Evolutionary conservation across 1,140 invertebrate species (phyloP).

Genomic region (Battus philenor): DNA sequence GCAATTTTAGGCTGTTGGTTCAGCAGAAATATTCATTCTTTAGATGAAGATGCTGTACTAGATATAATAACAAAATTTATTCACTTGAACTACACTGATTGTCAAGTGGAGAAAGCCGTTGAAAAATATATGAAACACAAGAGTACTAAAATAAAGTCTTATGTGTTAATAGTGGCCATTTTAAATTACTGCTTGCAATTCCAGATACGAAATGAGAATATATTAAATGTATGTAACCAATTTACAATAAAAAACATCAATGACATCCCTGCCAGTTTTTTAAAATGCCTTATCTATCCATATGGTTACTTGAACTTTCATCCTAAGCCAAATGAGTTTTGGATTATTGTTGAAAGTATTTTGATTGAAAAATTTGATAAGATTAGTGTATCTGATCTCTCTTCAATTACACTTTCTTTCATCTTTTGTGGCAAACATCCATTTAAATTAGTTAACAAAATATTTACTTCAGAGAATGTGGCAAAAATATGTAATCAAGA

Average conservation of each 20-base stretch:
- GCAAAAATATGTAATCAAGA: slow-evolving; percentile 74
- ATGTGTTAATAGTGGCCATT: slow-evolving; percentile 77
- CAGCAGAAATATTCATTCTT: slow-evolving; percentile 78
- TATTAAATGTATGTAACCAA: slow-evolving; percentile 77
- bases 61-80: slow-evolving; percentile 78
- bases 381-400: slow-evolving; percentile 77
- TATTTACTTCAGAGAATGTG: slow-evolving; percentile 81
- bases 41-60: slow-evolving; percentile 78
- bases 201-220: slow-evolving; percentile 75
- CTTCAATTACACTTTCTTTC: slow-evolving; percentile 80
- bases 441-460: slow-evolving; percentile 77
- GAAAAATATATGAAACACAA: slow-evolving; percentile 79
- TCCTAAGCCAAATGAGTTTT: slow-evolving; percentile 77
- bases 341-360: slow-evolving; percentile 76
- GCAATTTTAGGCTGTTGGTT: slow-evolving; percentile 77
- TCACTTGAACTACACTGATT: slow-evolving; percentile 74
- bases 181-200: slow-evolving; percentile 80
- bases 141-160: slow-evolving; percentile 70
- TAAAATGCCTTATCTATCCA: slow-evolving; percentile 78
- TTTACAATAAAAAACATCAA: slow-evolving; percentile 77
- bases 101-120: slow-evolving; percentile 77
- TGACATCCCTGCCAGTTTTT: slow-evolving; percentile 71
- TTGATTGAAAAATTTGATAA: slow-evolving; percentile 78
- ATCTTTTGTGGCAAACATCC: slow-evolving; percentile 82
- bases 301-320: slow-evolving; percentile 81